phyloP scores from a whole-genome alignment of 2,888 invertebrate species.

The Scelioninae gen. 1 region DNA sequence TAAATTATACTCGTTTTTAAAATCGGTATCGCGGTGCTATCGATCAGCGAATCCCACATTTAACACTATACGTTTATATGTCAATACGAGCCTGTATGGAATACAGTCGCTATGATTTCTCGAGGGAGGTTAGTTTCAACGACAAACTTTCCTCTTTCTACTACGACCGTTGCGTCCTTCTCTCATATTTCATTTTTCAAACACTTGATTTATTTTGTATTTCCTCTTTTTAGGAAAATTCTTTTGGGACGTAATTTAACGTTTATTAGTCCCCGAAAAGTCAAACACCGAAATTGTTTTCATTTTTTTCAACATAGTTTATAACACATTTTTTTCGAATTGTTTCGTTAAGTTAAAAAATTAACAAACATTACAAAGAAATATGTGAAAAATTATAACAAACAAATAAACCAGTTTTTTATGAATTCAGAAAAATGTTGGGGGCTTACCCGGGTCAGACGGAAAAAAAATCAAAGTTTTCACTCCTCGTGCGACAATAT shows the following conservation, averaged over 20 bases:
- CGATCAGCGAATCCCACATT: constrained; percentile 45
- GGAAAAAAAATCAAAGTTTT: too few relatives aligned
- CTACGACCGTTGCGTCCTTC: constrained; percentile 35
- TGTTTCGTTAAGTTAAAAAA: too few relatives aligned
- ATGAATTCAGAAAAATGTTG: too few relatives aligned
- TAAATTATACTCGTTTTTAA: constrained; percentile 19
- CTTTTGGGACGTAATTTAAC: constrained; percentile 29
- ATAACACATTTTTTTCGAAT: too few relatives aligned
- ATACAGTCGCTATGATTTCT: constrained; percentile 71
- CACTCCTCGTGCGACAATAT: too few relatives aligned
- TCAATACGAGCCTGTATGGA: constrained; percentile 46
- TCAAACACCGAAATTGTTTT: background rate
- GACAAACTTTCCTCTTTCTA: constrained; percentile 43
- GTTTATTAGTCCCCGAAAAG: constrained; percentile 19
- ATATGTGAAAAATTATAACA: too few relatives aligned
- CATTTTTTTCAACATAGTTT: too few relatives aligned
- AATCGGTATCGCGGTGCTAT: constrained; percentile 40
- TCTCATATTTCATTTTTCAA: constrained; percentile 29
- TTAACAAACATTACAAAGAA: too few relatives aligned
- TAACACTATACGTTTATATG: constrained; percentile 53
- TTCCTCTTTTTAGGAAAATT: constrained; percentile 10
- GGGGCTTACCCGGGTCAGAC: too few relatives aligned
- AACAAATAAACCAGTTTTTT: too few relatives aligned
- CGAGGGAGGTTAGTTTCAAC: constrained; percentile 71
- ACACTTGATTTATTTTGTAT: constrained; percentile 16